Base-by-base conservation (phyloP, 1,140 invertebrate genomes). In the Drosophila murphyi region DNA sequence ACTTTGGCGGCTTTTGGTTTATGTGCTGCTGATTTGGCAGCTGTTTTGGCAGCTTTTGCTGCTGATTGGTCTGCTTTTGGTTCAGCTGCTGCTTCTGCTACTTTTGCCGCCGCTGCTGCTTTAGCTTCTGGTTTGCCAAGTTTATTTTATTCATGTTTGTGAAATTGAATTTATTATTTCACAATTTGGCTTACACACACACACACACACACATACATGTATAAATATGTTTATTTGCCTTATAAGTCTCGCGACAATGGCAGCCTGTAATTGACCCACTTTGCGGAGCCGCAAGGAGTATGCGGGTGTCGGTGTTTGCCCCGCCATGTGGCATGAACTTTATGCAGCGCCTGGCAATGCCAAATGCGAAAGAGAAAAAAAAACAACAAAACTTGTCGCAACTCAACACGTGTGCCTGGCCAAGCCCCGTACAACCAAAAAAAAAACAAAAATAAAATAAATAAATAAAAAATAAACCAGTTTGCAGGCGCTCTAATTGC, bases 111-210 rank as follows among this genome's bases (percentile, higher is more conserved):
- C 1, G 20, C 20, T 43, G 74, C 75, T 74, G 67, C 60, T 79
- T 56, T 65, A 62, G 72, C 69, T 63, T 60, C 57, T 65, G 48
- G 8, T 82, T 55, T 34, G 37, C 63, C 39, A 54, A 54, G 63
- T 72, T 57, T 71, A 64, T 70, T 77, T 86, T 51, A 43, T 59
- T 76, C 50, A 68, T 79, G 72, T 78, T 88, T 88, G 82, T 87
- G 83, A 87, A 87, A 87, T 88, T 87, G 76, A 80, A 88, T 80
- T 87, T 88, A 87, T 88, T 73, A 87, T 87, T 87, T 88, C 82
- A 77, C 83, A 88, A 87, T 75, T 75, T 65, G 59, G 50, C 56
- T 72, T 56, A 57, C 62, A 78, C 39, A 57, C 35, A 79, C 41
- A 35, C 29, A n/a, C n/a, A 60, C 12, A 68, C 32, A 68, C 28